Evolutionary conservation across 92 coral and sea anemone species (phyloP), one percentile per base, ranked within the genome.

Genomic region (Ricordea florida): DNA sequence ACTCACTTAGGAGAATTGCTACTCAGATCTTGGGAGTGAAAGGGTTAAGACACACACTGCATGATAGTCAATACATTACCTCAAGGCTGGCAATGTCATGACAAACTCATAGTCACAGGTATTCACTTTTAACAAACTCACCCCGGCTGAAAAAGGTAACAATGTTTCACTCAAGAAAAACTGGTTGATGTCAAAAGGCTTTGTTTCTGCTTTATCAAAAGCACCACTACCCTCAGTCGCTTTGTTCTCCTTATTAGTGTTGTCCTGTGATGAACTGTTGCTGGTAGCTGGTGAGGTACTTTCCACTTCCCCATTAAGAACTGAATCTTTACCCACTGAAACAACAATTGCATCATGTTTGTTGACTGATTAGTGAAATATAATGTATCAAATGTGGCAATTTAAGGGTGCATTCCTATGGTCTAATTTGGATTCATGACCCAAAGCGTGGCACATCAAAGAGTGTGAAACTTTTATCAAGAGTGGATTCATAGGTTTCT

Each of bases 141-240:
- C 99, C 93, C 78, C 88, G 64, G 90, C 97, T 33, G 93, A 37
- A 45, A 96, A 76, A 45, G 97, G 96, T n/a, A 92, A 67, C 49
- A 90, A 50, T 21, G 89, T 83, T 59, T 96, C 99, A 17, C 96
- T 83, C 72, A 92, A 59, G 69, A 96, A 96, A 66, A 96, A 96
- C 79, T 92, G 89, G 78, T 96, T 92, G 35, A 96, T 88, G 80
- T 96, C 99, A 83, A 96, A 96, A 56, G 81, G 81, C 50, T 84
- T 60, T 33, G 65, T 76, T 2, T 57, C 38, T 45, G 51, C 68
- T 31, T 30, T 38, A 36, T 48, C 72, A 50, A 64, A 67, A 41
- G 84, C 57, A 10, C 36, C 66, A 11, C 21, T 35, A 30, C 46
- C 44, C 17, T 41, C 29, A 13, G 66, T 35, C 18, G 26, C 35